Conservation (phyloP, 2,888 invertebrate species). For the Metacarcinus magister region DNA sequence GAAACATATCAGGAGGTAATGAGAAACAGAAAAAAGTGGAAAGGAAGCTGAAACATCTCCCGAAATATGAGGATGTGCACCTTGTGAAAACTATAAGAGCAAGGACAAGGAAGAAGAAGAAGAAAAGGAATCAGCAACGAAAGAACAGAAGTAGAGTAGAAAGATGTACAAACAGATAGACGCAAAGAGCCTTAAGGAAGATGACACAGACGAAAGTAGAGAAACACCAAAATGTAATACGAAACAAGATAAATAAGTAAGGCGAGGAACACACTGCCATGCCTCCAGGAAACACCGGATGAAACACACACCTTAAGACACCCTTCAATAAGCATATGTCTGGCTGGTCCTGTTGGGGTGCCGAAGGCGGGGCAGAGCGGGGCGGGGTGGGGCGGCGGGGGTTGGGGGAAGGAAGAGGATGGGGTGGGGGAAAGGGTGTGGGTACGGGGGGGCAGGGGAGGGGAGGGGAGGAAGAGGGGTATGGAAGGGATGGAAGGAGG, state of each 20-base stretch:
- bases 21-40: too few relatives aligned
- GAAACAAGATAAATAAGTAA: slow-evolving; percentile 26
- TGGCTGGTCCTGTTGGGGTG: neutral
- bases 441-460: neutral
- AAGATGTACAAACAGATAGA: neutral
- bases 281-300: neutral
- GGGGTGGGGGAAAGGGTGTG: neutral
- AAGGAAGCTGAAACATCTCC: too few relatives aligned
- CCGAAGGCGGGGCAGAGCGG: neutral
- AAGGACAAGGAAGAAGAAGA: neutral
- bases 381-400: neutral
- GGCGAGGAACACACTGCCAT: slow-evolving; percentile 8
- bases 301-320: neutral
- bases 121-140: neutral
- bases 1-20: too few relatives aligned
- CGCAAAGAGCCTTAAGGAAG: neutral
- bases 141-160: neutral
- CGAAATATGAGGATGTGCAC: neutral
- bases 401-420: neutral
- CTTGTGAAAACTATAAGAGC: neutral
- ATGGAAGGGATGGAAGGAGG: neutral
- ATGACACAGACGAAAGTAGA: neutral
- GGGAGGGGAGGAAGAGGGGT: neutral
- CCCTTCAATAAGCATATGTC: slow-evolving; percentile 26
- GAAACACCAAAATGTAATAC: neutral